These are phyloP conservation scores for Steromphala cineraria DNA, from an alignment of 2,888 invertebrate genomes.

Conservation along the genomic window DNA sequence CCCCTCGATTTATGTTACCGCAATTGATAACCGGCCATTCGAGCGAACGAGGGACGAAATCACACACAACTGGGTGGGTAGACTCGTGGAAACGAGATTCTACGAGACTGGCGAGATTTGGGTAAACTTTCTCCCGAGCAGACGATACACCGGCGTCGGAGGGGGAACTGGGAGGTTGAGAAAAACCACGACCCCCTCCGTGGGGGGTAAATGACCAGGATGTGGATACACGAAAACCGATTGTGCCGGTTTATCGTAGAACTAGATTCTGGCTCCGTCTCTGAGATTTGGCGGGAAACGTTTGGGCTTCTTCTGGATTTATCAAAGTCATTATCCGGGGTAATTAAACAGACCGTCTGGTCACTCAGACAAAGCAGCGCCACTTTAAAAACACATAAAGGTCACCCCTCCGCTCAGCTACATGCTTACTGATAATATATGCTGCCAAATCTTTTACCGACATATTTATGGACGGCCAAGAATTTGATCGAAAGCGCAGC, in stretches of 20 bases:
- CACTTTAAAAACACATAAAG: slow-evolving; percentile 17
- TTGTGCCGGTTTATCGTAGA: neutral
- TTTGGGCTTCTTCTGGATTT: neutral
- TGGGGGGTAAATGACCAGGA: neutral
- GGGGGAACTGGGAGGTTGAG: slow-evolving; percentile 3
- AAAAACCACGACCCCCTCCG: slow-evolving; percentile 6
- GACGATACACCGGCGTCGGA: slow-evolving; percentile 12
- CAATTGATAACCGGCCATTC: slow-evolving; percentile 5
- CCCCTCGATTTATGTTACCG: neutral
- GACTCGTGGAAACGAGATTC: neutral
- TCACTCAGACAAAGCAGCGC: slow-evolving; percentile 13
- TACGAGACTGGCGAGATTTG: neutral
- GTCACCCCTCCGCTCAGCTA: neutral
- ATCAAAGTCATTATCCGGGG: slow-evolving; percentile 8
- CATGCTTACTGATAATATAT: neutral
- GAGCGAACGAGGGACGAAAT: neutral
- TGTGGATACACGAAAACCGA: neutral
- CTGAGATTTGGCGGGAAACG: slow-evolving; percentile 3
- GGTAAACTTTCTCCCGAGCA: neutral
- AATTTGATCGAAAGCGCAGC: too few relatives aligned
- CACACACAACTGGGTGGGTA: neutral
- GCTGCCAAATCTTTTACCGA: too few relatives aligned
- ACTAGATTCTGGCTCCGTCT: neutral
- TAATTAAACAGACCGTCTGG: slow-evolving; percentile 15
- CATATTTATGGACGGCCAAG: too few relatives aligned